These are phyloP conservation scores for Patiria pectinifera DNA, from an alignment of 53 echinoderm and acorn worm species.

Conservation along the genomic window DNA sequence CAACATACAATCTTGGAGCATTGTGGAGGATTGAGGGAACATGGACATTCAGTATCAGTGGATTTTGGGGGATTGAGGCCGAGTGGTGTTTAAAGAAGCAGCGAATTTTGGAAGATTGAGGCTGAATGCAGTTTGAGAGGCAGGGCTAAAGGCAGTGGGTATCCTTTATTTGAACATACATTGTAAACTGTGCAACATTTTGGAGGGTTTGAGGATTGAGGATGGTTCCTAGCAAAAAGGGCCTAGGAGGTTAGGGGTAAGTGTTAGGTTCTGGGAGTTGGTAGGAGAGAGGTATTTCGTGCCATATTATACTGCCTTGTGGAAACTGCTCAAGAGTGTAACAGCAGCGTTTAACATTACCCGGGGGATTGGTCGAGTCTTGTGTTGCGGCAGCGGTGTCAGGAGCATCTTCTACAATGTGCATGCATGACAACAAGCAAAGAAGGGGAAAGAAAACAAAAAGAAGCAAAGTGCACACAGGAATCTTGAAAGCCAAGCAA, in stretches of 20 bases:
- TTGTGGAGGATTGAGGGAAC: no score
- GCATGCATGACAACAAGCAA: conserved; percentile 38
- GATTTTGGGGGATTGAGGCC: no score
- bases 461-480: conserved; percentile 9
- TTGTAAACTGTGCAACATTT: no score
- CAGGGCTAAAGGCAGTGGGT: no score
- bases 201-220: no score
- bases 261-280: neutral
- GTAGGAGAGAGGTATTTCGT: neutral
- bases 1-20: no score
- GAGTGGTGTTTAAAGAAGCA: no score
- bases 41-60: no score
- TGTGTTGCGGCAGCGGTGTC: neutral
- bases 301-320: neutral
- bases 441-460: neutral
- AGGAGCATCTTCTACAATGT: conserved; percentile 25
- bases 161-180: no score
- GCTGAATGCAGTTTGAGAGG: no score
- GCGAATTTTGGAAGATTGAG: no score
- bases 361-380: neutral
- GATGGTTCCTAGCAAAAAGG: no score
- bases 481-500: neutral
- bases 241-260: neutral
- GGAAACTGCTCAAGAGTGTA: neutral
- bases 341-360: neutral